phyloP scores from a whole-genome alignment of 2,888 invertebrate genomes.

The Drosophila putrida region DNA sequence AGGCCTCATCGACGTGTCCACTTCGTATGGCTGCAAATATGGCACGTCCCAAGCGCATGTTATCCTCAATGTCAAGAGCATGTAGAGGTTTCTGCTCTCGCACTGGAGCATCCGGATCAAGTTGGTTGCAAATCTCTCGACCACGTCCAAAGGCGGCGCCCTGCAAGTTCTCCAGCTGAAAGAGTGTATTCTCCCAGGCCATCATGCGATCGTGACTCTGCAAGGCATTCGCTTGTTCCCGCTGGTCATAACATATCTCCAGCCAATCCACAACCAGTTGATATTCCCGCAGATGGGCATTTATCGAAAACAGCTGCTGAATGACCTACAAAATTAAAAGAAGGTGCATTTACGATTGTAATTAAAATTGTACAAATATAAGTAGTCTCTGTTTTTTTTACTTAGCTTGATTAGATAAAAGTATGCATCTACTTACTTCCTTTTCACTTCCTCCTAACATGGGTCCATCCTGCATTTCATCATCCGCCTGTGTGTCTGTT shows the following conservation, averaged over 20 bases:
- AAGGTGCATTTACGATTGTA: background rate
- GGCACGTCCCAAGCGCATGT: constrained; percentile 87
- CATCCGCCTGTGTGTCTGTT: constrained; percentile 75
- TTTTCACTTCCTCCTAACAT: constrained; percentile 86
- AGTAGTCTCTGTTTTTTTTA: too few relatives aligned
- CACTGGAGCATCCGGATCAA: constrained; percentile 96
- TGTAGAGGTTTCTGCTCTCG: constrained; percentile 92
- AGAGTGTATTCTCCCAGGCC: constrained; percentile 96
- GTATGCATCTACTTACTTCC: constrained; percentile 65
- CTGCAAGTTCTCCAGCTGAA: constrained; percentile 88
- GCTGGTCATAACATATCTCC: constrained; percentile 91
- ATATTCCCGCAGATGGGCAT: constrained; percentile 88
- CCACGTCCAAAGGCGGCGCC: constrained; percentile 88
- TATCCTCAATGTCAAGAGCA: constrained; percentile 95
- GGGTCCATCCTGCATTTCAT: constrained; percentile 83
- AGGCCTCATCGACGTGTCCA: constrained; percentile 94
- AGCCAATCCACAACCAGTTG: constrained; percentile 97
- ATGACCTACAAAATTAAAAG: constrained; percentile 64
- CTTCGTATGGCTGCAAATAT: constrained; percentile 92
- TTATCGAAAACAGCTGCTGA: constrained; percentile 85
- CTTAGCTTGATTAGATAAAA: background rate
- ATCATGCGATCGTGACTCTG: constrained; percentile 91
- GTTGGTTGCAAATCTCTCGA: constrained; percentile 88
- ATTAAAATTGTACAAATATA: too few relatives aligned
- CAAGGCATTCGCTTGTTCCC: constrained; percentile 86